Evolutionary conservation across 2,888 invertebrate species (phyloP).

Genomic region (Iphiclides podalirius): DNA sequence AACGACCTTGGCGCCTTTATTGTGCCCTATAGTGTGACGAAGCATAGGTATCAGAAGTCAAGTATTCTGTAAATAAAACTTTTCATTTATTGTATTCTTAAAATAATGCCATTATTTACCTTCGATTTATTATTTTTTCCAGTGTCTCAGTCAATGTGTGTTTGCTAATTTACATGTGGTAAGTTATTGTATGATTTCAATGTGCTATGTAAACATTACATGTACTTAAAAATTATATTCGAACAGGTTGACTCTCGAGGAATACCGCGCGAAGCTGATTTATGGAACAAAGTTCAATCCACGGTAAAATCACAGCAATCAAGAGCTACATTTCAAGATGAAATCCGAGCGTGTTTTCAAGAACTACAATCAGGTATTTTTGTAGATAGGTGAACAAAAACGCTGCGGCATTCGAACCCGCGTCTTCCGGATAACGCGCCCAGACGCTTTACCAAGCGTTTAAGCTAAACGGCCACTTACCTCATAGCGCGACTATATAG

Average conservation of each 20-base stretch:
- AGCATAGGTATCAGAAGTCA: too few species aligned
- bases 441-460: too few species aligned
- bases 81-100: too few species aligned
- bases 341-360: slow-evolving; percentile 66
- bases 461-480: too few species aligned
- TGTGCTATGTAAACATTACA: slow-evolving; percentile 6
- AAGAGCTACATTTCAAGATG: slow-evolving; percentile 54
- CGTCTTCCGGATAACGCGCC: too few species aligned
- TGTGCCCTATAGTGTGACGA: too few species aligned
- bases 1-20: too few species aligned
- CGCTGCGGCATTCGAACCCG: too few species aligned
- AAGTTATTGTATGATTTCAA: slow-evolving; percentile 35
- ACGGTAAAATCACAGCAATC: slow-evolving; percentile 67
- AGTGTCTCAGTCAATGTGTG: slow-evolving; percentile 76
- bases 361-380: slow-evolving; percentile 66
- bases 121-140: slow-evolving; percentile 38
- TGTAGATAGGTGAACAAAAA: too few species aligned
- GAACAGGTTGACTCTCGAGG: slow-evolving; percentile 64
- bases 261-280: slow-evolving; percentile 65
- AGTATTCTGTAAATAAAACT: too few species aligned
- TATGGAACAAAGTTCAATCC: slow-evolving; percentile 63
- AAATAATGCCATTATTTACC: not conserved
- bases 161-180: slow-evolving; percentile 75
- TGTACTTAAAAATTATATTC: not conserved
- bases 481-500: too few species aligned